These are phyloP conservation scores for Rhamphomyia laevipes DNA, from an alignment of 2,888 invertebrate genomes.

Conservation along the genomic window DNA sequence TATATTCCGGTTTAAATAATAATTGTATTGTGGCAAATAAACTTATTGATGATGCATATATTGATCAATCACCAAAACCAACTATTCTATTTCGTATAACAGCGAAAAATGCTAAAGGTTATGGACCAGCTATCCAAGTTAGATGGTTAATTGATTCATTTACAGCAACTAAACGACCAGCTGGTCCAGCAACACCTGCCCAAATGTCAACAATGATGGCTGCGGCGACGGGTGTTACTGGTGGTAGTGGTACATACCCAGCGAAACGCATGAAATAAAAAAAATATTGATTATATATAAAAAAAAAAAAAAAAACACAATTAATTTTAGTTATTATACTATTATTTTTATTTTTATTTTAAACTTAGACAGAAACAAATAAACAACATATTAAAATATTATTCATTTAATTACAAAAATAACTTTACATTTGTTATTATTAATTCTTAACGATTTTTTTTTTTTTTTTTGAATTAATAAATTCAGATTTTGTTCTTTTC, in stretches of 20 bases:
- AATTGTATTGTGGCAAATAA: conserved; percentile 20
- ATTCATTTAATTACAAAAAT: too few species aligned
- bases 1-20: conserved; percentile 19
- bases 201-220: neutral
- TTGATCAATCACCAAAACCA: conserved; percentile 20
- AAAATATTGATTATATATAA: too few species aligned
- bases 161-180: neutral
- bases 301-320: too few species aligned
- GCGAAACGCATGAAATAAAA: neutral
- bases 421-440: too few species aligned
- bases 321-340: too few species aligned
- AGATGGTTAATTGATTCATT: conserved; percentile 1
- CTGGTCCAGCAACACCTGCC: neutral
- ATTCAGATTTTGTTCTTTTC: too few species aligned
- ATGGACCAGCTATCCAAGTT: conserved; percentile 20
- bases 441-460: too few species aligned
- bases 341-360: too few species aligned
- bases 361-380: too few species aligned
- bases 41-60: conserved; percentile 18
- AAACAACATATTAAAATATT: too few species aligned
- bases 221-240: neutral
- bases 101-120: conserved; percentile 21
- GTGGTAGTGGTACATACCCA: neutral
- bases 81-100: conserved; percentile 21
- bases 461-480: too few species aligned